phyloP scores from a whole-genome alignment of 2,888 invertebrate species.

The Dicyrtoma fusca region DNA sequence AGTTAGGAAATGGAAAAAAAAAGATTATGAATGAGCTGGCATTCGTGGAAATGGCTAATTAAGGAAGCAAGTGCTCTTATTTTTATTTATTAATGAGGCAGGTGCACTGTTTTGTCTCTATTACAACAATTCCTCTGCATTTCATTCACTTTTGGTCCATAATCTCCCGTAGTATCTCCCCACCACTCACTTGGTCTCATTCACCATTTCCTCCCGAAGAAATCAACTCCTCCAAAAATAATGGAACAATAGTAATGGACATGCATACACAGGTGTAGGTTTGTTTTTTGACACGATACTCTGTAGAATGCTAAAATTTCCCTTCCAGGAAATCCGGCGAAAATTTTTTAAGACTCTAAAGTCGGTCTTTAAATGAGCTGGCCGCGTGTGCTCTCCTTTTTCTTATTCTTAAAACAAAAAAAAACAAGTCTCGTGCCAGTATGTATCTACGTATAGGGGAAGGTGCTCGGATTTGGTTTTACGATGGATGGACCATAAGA shows the following conservation, averaged over 20 bases:
- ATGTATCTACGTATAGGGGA: too few relatives aligned
- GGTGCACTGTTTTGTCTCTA: background rate
- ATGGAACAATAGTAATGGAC: background rate
- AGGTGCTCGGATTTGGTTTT: too few relatives aligned
- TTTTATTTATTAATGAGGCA: background rate
- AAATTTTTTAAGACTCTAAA: background rate
- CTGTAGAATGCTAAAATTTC: background rate
- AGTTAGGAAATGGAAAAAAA: too few relatives aligned
- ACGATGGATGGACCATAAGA: too few relatives aligned
- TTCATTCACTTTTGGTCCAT: background rate
- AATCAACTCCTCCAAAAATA: background rate
- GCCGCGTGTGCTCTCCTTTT: background rate
- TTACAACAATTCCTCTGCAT: background rate
- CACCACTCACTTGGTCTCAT: too few relatives aligned
- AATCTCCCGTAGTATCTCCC: too few relatives aligned
- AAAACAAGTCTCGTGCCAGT: too few relatives aligned
- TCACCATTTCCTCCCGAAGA: conserved; percentile 1
- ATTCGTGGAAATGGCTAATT: background rate
- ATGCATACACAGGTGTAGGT: too few relatives aligned
- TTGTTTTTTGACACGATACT: background rate
- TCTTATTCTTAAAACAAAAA: background rate
- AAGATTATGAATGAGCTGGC: too few relatives aligned
- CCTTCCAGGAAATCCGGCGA: background rate
- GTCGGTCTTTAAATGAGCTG: background rate
- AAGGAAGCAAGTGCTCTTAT: background rate